Evolutionary conservation across 2,888 invertebrate genomes (phyloP), one percentile per base, ranked within the genome.

Genomic region (Zhuqinia jingwanae): DNA sequence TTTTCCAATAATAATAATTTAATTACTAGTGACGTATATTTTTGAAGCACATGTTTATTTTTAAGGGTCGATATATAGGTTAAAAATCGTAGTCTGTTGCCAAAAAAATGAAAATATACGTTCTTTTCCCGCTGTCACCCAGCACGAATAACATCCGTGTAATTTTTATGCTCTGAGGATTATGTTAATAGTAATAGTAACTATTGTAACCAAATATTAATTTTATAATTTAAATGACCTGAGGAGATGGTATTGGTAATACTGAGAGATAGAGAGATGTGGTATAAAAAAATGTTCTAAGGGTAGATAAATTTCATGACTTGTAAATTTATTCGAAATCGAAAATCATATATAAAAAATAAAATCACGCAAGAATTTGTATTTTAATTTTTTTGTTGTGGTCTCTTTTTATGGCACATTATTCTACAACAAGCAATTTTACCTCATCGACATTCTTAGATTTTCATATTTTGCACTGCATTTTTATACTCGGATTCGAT

Each of bases 71-170:
- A 42, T 56, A 58, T 45, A 36, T 17, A 8, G 8, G 30, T 50
- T 65, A 60, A 78, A 78, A 45, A 27, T 30, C 27, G 47, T 47
- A 68, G 65, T 42, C 70, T 81, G 81, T 81, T 81, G 81, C 81
- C 81, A 81, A 81, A 81, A 53, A 81, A 81, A 70, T 56, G 73
- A 81, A 81, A 81, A 81, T 81, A 81, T 81, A 81, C 81, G 81
- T 81, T 81, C 81, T 78, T 79, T 30, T 81, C 22, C 47, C 36
- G 70, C 36, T 5, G 2, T 17, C 53, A 27, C 60, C 10, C 60
- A 10, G 1, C 30, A 36, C 65, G 30, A n/a, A 30, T 65, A 65
- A 65, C 13, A 65, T 65, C 65, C n/a, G 65, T 65, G 65, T 36
- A 17, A 25, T 36, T 36, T n/a, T n/a, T n/a, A n/a, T 65, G 65